Evolutionary conservation across 2,113 vertebrate genomes (phyloP).

Genomic region (Ondatra zibethicus): DNA sequence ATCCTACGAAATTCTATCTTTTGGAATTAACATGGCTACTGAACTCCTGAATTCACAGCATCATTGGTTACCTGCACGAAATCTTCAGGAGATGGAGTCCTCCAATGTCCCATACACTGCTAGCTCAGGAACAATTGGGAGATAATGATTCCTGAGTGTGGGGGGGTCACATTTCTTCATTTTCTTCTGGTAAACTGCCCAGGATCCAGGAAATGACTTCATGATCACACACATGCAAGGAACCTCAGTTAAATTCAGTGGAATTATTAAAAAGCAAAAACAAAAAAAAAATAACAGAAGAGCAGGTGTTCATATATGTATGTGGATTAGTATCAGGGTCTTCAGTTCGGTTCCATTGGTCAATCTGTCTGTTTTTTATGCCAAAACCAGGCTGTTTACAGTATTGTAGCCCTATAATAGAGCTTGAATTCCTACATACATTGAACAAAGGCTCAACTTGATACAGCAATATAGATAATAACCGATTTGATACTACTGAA

Average conservation of each 20-base stretch:
- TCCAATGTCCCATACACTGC: too few species aligned
- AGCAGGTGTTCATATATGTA: too few species aligned
- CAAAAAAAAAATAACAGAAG: too few species aligned
- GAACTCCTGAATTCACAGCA: neutral
- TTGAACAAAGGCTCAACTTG: neutral
- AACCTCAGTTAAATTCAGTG: neutral
- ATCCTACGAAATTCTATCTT: too few species aligned
- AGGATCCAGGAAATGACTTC: neutral
- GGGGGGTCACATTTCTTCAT: neutral
- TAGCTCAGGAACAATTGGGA: neutral
- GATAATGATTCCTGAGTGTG: neutral
- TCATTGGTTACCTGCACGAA: neutral
- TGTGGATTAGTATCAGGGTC: too few species aligned
- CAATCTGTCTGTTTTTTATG: too few species aligned
- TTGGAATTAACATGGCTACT: neutral
- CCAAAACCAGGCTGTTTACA: too few species aligned
- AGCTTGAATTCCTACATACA: neutral
- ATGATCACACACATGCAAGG: neutral
- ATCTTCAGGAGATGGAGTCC: too few species aligned
- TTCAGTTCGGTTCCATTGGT: too few species aligned
- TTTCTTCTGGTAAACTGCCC: neutral
- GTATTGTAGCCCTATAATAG: too few species aligned
- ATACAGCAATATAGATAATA: neutral
- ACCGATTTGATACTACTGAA: neutral
- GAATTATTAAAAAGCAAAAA: neutral